Evolutionary conservation across 2,888 invertebrate species (phyloP).

Genomic region (Brachyopa scutellaris): DNA sequence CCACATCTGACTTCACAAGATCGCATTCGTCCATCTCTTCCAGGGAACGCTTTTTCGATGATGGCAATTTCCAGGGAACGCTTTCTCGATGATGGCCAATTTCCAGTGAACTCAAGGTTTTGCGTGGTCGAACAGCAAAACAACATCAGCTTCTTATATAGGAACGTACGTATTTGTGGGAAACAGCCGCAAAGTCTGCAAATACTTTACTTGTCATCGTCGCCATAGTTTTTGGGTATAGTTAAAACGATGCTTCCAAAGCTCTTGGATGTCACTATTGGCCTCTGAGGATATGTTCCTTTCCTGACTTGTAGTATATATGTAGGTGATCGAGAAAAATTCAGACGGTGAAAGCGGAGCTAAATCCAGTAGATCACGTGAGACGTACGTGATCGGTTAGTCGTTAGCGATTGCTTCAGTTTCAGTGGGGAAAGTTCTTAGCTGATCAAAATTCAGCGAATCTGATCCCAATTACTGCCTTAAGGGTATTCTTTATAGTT

Average conservation of each 20-base stretch:
- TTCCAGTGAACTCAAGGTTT: no score
- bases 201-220: constrained; percentile 20
- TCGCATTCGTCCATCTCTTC: constrained; percentile 14
- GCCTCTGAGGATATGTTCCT: background rate
- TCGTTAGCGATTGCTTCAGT: background rate
- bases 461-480: background rate
- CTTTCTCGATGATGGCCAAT: no score
- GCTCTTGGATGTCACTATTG: background rate
- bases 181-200: constrained; percentile 18
- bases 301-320: background rate
- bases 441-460: background rate
- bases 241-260: no score
- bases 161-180: background rate
- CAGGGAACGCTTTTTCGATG: no score
- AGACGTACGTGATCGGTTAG: background rate
- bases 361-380: background rate
- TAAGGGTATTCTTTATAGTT: background rate
- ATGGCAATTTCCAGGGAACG: no score
- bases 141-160: background rate
- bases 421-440: background rate
- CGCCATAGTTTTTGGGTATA: background rate
- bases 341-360: no score
- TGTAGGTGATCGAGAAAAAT: no score
- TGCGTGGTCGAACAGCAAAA: background rate
- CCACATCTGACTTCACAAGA: constrained; percentile 5